phyloP scores from a whole-genome alignment of 2,797 vertebrate species.

The Hypotaenidia philippensis region DNA sequence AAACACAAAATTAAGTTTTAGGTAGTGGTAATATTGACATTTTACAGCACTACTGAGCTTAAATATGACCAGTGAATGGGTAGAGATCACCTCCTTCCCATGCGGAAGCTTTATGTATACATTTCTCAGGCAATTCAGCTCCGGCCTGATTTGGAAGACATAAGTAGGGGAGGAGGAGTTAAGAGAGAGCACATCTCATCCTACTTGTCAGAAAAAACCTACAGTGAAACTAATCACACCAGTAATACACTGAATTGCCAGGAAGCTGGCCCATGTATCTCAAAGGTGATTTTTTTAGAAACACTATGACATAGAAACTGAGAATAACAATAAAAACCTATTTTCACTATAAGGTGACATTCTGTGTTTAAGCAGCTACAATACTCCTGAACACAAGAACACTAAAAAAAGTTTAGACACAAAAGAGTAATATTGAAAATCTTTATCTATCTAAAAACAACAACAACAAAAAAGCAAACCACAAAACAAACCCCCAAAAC shows the following conservation, averaged over 20 bases:
- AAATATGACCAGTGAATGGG: not conserved
- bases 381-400: not conserved
- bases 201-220: not conserved
- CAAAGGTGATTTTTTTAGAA: not conserved
- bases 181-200: not conserved
- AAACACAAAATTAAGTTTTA: not conserved
- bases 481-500: not conserved
- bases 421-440: not conserved
- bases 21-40: not conserved
- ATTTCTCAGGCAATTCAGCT: not conserved
- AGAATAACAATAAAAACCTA: not conserved
- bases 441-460: not conserved
- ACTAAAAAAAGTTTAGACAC: constrained; percentile 40
- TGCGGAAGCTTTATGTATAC: not conserved
- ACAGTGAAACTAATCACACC: not conserved
- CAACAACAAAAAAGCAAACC: not conserved
- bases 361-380: not conserved
- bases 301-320: not conserved
- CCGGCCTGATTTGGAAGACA: not conserved
- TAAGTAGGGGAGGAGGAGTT: not conserved
- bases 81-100: not conserved
- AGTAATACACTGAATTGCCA: not conserved
- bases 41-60: not conserved
- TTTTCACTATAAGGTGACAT: not conserved
- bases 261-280: not conserved